A percentile compares a stretch with the other conserved stretches of the same genome.
These are phyloP conservation scores for Crossaster papposus DNA, from an alignment of 53 echinoderm and acorn worm genomes.

Conservation along the genomic window DNA sequence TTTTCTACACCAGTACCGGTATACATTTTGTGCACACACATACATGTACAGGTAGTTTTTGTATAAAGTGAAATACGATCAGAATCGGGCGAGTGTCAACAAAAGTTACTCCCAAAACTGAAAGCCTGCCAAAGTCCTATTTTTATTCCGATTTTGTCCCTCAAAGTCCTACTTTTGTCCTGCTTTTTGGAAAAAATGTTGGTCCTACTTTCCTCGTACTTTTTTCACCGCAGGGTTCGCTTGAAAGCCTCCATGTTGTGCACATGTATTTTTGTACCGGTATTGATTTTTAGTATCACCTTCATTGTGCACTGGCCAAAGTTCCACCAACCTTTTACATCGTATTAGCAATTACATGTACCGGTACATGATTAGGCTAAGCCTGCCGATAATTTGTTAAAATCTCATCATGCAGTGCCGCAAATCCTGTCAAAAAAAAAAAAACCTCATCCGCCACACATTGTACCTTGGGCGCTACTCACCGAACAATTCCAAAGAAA, in stretches of 20 bases:
- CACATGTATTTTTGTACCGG: not conserved
- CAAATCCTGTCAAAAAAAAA: not conserved
- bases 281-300: no score
- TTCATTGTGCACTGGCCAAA: not conserved
- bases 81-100: not conserved
- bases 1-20: no score
- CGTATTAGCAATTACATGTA: not conserved
- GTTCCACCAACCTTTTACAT: not conserved
- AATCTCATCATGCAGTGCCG: not conserved
- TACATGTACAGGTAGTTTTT: not conserved
- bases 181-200: no score
- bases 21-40: not conserved
- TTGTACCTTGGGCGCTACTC: conserved; percentile 19
- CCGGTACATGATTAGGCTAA: not conserved
- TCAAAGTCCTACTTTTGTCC: no score
- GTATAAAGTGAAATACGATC: not conserved
- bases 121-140: no score
- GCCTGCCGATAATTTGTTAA: not conserved
- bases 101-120: no score
- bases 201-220: no score
- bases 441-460: conserved; percentile 11
- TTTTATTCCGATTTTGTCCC: no score
- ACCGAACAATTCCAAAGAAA: conserved; percentile 8
- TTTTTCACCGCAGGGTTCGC: no score
- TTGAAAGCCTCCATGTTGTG: no score